These are phyloP conservation scores for Junonia oenone DNA, from an alignment of 2,888 invertebrate genomes.

Conservation along the genomic window DNA sequence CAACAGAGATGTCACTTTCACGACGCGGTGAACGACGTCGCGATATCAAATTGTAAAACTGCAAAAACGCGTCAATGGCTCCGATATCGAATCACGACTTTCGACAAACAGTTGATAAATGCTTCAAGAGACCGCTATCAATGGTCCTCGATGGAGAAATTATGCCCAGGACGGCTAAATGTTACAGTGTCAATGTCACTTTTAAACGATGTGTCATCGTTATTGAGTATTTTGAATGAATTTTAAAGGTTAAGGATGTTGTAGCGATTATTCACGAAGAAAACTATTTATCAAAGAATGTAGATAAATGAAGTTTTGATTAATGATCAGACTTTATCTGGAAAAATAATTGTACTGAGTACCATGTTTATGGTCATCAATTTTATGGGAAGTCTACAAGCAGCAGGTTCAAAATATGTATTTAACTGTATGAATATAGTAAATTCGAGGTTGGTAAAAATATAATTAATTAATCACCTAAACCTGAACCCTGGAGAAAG, in stretches of 20 bases:
- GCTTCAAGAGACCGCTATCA: constrained; percentile 11
- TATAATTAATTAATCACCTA: background rate
- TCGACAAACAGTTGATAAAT: constrained; percentile 31
- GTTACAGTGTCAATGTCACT: background rate
- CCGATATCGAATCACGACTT: constrained; percentile 55
- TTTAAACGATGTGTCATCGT: background rate
- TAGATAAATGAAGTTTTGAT: too few species aligned
- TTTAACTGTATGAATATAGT: background rate
- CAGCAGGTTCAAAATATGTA: too few species aligned
- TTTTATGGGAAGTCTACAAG: too few species aligned
- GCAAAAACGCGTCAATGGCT: constrained; percentile 54
- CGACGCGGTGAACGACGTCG: constrained; percentile 39
- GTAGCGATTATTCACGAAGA: background rate
- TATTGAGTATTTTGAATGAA: background rate
- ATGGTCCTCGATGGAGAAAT: constrained; percentile 8
- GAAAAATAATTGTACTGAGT: too few species aligned
- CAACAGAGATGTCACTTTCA: constrained; percentile 61
- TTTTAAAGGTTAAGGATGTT: background rate
- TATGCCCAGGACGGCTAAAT: background rate
- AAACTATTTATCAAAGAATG: background rate
- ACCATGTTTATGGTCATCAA: too few species aligned
- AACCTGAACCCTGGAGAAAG: background rate
- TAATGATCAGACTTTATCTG: too few species aligned
- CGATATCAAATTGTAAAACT: constrained; percentile 40
- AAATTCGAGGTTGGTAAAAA: background rate